These are phyloP conservation scores for Aldrovandia affinis DNA, from an alignment of 2,797 vertebrate species.

Conservation along the genomic window DNA sequence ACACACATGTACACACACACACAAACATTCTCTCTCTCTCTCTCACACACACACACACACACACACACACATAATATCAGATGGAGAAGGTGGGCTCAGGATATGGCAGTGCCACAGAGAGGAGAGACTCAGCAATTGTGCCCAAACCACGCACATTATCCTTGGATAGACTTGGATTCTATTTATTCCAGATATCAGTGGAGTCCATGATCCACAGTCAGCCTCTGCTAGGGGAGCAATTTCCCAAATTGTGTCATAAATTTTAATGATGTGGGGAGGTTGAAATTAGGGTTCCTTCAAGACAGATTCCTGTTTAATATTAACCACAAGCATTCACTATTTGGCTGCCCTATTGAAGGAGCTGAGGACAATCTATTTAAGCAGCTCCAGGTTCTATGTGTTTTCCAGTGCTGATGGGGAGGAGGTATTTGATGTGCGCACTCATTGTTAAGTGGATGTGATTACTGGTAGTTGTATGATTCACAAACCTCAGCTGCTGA, in stretches of 20 bases:
- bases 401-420: background rate
- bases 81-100: conserved; percentile 40
- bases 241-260: conserved; percentile 71
- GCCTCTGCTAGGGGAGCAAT: conserved; percentile 61
- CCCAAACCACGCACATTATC: conserved; percentile 54
- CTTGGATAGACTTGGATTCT: conserved; percentile 67
- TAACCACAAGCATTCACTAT: conserved; percentile 61
- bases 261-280: conserved; percentile 68
- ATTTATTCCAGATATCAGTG: conserved; percentile 57
- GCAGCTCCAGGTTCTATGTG: conserved; percentile 18
- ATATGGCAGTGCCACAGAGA: conserved; percentile 52
- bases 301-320: conserved; percentile 66
- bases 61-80: background rate
- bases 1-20: too few relatives aligned
- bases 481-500: conserved; percentile 1
- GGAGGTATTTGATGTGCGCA: conserved; percentile 3
- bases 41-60: too few relatives aligned
- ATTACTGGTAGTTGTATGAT: conserved; percentile 24
- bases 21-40: too few relatives aligned
- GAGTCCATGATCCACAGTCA: conserved; percentile 60
- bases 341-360: conserved; percentile 28
- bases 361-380: background rate
- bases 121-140: conserved; percentile 48
- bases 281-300: conserved; percentile 68
- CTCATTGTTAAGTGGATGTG: conserved; percentile 18